These are phyloP conservation scores for Greenwoodochromis staneri DNA, from an alignment of 2,113 vertebrate genomes.

Conservation along the genomic window DNA sequence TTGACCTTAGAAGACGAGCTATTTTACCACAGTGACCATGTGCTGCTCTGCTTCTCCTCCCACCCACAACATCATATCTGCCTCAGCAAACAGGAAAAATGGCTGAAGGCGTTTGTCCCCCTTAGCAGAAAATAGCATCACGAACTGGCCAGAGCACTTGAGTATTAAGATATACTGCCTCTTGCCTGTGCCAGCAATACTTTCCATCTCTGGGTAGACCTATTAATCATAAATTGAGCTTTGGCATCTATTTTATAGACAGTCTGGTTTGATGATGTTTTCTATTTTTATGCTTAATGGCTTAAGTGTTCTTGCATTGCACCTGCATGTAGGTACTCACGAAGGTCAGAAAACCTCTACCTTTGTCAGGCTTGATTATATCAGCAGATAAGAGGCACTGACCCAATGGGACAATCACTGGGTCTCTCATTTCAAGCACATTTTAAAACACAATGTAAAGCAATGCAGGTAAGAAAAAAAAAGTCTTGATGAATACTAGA, in stretches of 20 bases:
- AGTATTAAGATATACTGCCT: slow-evolving; percentile 18
- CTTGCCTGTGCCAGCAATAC: not conserved
- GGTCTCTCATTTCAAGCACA: not conserved
- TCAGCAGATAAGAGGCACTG: not conserved
- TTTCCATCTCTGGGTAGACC: not conserved
- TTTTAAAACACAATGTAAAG: not conserved
- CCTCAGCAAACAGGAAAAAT: not conserved
- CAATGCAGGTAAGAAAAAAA: not conserved
- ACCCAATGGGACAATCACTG: not conserved
- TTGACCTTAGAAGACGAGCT: slow-evolving; percentile 10
- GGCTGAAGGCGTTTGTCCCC: slow-evolving; percentile 2
- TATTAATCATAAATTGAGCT: slow-evolving; percentile 26
- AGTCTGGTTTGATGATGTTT: not conserved
- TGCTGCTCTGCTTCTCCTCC: not conserved
- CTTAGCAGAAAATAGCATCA: slow-evolving; percentile 21
- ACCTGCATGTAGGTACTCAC: not conserved
- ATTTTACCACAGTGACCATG: not conserved
- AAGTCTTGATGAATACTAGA: not conserved
- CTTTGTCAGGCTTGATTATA: not conserved
- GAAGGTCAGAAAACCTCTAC: not conserved
- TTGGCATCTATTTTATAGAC: not conserved
- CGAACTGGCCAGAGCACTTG: not conserved
- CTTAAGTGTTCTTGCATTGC: not conserved
- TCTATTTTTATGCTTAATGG: not conserved
- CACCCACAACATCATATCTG: not conserved